Evolutionary conservation across 2,113 vertebrate genomes (phyloP), one percentile per base, ranked within the genome.

Genomic region (Lophura nycthemera): DNA sequence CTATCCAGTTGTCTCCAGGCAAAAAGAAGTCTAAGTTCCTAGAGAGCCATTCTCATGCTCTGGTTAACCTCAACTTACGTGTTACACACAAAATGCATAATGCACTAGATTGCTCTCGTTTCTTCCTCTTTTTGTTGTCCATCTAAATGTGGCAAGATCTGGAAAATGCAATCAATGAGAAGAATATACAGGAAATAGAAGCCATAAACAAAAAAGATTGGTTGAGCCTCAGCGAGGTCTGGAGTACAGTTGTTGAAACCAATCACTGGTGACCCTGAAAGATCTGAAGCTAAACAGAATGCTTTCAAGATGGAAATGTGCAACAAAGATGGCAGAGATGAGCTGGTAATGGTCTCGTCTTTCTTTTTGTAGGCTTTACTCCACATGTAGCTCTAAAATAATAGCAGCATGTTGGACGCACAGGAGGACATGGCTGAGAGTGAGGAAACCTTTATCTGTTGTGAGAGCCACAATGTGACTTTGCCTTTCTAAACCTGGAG

Each of bases 181-280:
- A 93, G 74, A 69, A 78, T 66, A 57, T 34, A 79, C 93, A 97
- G 95, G 94, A 96, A 95, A 90, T 69, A 56, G 80, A 88, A 95
- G 81, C 88, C 83, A 93, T 93, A 95, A 97, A 97, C 94, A 86
- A 79, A 95, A 71, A 11, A 11, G 86, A 38, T 66, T 86, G 88
- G 52, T 47, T 47, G 85, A 86, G 20, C 52, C 72, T 69, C 71
- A 12, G 40, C 42, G 83, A 88, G 92, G 93, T 92, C 96, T 96
- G 94, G 76, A 96, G 74, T 73, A 25, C 96, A 97, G 95, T 96
- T 96, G 96, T 92, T 86, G 96, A 95, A 97, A 96, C 94, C 94
- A 96, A 91, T 79, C 85, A 64, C 87, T 91, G 79, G 91, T 95
- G 95, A 95, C 94, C 95, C 87, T 19, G 24, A 85, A 88, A 89